Evolutionary conservation across 2,888 invertebrate species (phyloP).

Genomic region (Trachelus stipa): DNA sequence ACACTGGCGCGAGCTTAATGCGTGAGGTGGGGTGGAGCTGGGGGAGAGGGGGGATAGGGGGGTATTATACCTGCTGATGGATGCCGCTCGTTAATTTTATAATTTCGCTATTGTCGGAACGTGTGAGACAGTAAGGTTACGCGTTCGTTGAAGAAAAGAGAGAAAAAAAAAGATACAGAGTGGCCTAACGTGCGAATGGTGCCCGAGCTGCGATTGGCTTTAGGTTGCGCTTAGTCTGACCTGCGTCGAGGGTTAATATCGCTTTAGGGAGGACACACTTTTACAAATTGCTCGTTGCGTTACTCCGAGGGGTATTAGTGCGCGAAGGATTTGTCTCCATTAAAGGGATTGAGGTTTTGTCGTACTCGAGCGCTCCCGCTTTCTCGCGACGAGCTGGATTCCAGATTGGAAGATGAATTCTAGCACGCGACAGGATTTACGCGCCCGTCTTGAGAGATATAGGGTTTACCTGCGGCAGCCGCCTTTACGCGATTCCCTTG

Average conservation of each 20-base stretch:
- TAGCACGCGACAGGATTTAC: slow-evolving; percentile 24
- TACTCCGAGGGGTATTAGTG: slow-evolving; percentile 15
- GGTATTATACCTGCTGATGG: slow-evolving; percentile 50
- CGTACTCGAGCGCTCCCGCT: slow-evolving; percentile 55
- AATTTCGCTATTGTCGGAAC: slow-evolving; percentile 42
- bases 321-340: slow-evolving; percentile 63
- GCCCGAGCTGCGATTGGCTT: slow-evolving; percentile 36
- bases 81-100: slow-evolving; percentile 58
- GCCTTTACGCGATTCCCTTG: background rate
- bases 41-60: too few relatives aligned
- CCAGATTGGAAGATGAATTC: slow-evolving; percentile 45
- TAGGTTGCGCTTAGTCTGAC: slow-evolving; percentile 10
- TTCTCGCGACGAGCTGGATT: slow-evolving; percentile 36
- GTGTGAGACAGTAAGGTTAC: slow-evolving; percentile 18
- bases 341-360: slow-evolving; percentile 65
- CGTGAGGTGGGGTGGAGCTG: background rate
- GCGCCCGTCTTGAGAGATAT: background rate
- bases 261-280: slow-evolving; percentile 57
- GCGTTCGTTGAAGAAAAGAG: background rate
- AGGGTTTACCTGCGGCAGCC: background rate
- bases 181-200: background rate
- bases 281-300: slow-evolving; percentile 62
- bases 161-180: slow-evolving; percentile 2
- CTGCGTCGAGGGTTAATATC: slow-evolving; percentile 47
- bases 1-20: slow-evolving; percentile 40